Conservation (phyloP, 1,140 invertebrate genomes). For the Dufourea novaeangliae region DNA sequence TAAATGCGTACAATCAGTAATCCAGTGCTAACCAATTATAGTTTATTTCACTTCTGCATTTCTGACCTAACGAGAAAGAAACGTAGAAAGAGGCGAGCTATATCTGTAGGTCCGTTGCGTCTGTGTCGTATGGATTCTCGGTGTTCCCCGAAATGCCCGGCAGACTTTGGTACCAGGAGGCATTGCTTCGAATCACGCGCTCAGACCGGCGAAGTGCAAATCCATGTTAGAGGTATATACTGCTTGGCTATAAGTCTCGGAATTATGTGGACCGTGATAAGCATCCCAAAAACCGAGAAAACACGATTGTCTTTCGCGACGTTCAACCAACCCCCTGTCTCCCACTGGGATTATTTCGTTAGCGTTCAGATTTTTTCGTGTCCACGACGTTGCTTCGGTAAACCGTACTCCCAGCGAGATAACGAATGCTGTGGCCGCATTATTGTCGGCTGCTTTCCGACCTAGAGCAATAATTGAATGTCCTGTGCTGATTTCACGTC, state of each 20-base stretch:
- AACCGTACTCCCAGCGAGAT: neutral
- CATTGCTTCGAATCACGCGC: conserved; percentile 39
- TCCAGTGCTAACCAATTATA: no score
- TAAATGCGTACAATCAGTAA: no score
- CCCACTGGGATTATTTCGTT: neutral
- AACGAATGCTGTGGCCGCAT: no score
- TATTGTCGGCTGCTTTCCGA: no score
- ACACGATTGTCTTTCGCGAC: conserved; percentile 9
- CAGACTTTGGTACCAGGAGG: conserved; percentile 46
- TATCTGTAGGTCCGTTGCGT: no score
- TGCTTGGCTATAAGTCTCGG: conserved; percentile 47
- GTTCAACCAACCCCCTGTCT: neutral
- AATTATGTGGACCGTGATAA: conserved; percentile 66
- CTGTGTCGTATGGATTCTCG: conserved; percentile 40
- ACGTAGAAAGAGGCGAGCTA: no score
- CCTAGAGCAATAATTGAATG: no score
- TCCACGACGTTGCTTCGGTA: neutral
- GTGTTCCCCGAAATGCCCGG: conserved; percentile 33
- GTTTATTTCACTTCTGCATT: no score
- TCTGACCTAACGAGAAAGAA: no score
- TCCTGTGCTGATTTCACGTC: no score
- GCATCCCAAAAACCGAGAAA: conserved; percentile 50
- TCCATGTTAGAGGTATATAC: conserved; percentile 62
- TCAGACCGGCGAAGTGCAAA: conserved; percentile 65
- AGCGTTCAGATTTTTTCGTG: conserved; percentile 6